A percentile compares a stretch with the other conserved stretches of the same genome.
Evolutionary conservation across 2,888 invertebrate species (phyloP).

Genomic region (Andrena hattorfiana): DNA sequence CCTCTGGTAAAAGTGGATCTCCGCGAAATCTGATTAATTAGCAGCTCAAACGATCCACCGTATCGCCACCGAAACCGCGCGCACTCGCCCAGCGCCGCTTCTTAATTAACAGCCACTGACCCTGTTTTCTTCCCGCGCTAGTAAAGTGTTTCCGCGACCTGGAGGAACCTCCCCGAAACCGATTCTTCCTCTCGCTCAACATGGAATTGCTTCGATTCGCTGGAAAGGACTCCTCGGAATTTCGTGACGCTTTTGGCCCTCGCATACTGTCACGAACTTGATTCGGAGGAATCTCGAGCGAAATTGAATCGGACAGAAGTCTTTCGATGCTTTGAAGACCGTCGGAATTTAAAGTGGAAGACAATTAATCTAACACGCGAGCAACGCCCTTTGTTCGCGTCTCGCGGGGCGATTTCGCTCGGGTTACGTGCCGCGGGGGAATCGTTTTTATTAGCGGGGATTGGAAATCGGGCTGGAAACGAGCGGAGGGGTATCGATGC

Average conservation of each 20-base stretch:
- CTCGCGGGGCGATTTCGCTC: neutral
- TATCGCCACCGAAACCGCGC: neutral
- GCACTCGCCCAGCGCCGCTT: neutral
- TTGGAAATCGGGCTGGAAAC: neutral
- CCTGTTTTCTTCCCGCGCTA: neutral
- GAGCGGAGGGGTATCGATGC: neutral
- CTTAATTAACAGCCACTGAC: neutral
- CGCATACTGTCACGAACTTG: no score
- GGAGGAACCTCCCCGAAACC: neutral
- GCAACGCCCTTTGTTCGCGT: no score
- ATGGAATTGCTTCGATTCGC: no score
- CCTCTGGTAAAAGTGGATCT: neutral
- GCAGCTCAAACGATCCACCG: conserved; percentile 4
- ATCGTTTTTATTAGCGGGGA: conserved; percentile 5
- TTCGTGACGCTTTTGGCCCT: no score
- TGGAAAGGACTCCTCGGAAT: no score
- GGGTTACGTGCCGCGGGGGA: no score
- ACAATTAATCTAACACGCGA: no score
- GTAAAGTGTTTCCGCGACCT: no score
- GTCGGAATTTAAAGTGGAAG: no score
- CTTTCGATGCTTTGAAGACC: no score
- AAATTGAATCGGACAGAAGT: no score
- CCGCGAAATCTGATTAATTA: conserved; percentile 10
- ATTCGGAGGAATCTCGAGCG: no score
- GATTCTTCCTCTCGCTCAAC: neutral